A percentile compares a stretch with the other conserved stretches of the same genome.
phyloP scores from a whole-genome alignment of 2,797 vertebrate genomes.

The Pogoniulus pusillus region DNA sequence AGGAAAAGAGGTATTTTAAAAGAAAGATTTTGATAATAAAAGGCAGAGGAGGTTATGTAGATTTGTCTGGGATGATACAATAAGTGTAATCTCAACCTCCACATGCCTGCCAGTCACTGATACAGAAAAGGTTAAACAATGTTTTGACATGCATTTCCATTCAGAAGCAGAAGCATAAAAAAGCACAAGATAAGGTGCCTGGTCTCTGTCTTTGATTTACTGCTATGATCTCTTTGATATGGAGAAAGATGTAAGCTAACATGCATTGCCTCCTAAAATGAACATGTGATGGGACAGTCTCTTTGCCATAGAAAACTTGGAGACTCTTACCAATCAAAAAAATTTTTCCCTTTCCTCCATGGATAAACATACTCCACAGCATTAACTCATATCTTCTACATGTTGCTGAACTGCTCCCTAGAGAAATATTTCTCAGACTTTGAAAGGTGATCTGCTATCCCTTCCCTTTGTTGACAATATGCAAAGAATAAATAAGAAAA shows the following conservation, averaged over 20 bases:
- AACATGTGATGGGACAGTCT: not conserved
- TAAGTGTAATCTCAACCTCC: conserved; percentile 57
- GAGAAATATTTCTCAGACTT: not conserved
- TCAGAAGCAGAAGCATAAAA: not conserved
- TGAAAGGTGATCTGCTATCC: not conserved
- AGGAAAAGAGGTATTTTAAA: not conserved
- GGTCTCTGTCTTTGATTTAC: conserved; percentile 23
- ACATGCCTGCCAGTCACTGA: conserved; percentile 11
- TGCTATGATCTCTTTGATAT: not conserved
- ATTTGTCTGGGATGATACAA: conserved; percentile 39
- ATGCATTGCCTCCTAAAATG: not conserved
- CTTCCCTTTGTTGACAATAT: not conserved
- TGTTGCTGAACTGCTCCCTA: not conserved
- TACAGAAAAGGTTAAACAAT: conserved; percentile 14
- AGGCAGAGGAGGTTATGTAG: not conserved
- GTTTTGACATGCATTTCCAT: conserved; percentile 9
- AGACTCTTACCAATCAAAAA: not conserved
- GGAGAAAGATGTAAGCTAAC: not conserved
- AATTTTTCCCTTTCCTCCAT: fast-evolving
- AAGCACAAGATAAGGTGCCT: not conserved
- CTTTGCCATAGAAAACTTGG: not conserved
- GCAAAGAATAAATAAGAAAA: not conserved
- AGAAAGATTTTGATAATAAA: conserved; percentile 1
- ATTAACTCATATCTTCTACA: not conserved
- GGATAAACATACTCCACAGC: not conserved